phyloP scores from a whole-genome alignment of 2,113 vertebrate species.

The Elephas maximus region DNA sequence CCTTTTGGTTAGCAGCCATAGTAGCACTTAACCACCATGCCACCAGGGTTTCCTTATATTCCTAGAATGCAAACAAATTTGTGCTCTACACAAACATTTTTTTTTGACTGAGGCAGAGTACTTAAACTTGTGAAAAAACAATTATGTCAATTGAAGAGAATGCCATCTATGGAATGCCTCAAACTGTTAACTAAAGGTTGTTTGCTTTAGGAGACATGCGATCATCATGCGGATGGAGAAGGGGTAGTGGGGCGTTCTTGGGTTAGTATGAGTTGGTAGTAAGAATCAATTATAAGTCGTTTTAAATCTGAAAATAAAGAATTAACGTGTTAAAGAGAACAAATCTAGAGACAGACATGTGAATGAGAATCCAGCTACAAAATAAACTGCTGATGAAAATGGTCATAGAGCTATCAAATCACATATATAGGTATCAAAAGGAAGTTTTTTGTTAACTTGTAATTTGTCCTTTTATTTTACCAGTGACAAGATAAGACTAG shows the following conservation, averaged over 20 bases:
- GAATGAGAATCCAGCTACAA: neutral
- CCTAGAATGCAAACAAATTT: neutral
- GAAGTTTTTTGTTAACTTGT: neutral
- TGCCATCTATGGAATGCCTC: neutral
- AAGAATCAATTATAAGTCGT: neutral
- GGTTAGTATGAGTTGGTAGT: neutral
- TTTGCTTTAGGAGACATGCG: neutral
- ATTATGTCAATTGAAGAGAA: neutral
- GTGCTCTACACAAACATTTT: neutral
- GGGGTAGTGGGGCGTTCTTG: fast-evolving
- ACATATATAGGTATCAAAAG: neutral
- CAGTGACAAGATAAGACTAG: neutral
- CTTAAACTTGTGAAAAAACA: neutral
- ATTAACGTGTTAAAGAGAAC: neutral
- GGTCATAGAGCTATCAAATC: neutral
- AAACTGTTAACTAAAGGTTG: neutral
- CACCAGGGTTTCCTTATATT: neutral
- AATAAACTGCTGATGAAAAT: neutral
- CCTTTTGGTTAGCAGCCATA: too few species aligned
- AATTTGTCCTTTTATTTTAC: constrained; percentile 20
- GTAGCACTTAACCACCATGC: too few species aligned
- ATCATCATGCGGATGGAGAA: neutral
- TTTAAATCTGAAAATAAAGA: neutral
- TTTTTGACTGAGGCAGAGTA: neutral
- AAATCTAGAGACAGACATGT: neutral